Percentiles rank a stretch among this genome's conserved stretches.
These are phyloP conservation scores for Acanthurus lineatus DNA, from an alignment of 2,797 vertebrate genomes.

Conservation along the genomic window DNA sequence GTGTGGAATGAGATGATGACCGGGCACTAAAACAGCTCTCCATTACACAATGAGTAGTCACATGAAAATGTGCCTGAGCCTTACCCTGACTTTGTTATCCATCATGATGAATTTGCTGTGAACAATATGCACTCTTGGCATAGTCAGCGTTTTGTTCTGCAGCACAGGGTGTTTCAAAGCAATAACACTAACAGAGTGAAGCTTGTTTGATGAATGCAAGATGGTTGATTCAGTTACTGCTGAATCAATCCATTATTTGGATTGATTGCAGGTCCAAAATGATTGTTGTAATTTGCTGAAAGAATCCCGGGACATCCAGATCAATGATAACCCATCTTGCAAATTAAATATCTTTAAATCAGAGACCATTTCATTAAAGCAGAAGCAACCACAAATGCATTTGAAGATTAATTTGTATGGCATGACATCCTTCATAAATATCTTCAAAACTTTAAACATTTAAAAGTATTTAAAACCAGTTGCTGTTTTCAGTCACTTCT, in stretches of 20 bases:
- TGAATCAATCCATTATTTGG: conserved; percentile 18
- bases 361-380: neutral
- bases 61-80: neutral
- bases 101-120: conserved; percentile 4
- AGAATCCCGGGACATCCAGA: neutral
- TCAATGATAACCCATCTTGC: conserved; percentile 28
- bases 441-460: neutral
- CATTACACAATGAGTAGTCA: conserved; percentile 8
- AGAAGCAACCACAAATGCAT: neutral
- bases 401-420: neutral
- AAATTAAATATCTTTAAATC: conserved; percentile 9
- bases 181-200: conserved; percentile 1
- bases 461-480: too few species aligned
- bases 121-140: neutral
- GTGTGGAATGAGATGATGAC: conserved; percentile 9
- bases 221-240: conserved; percentile 20
- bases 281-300: conserved; percentile 23
- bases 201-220: neutral
- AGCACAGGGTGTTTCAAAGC: conserved; percentile 19
- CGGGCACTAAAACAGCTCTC: neutral
- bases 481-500: neutral
- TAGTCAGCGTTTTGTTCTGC: conserved; percentile 19
- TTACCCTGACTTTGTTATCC: conserved; percentile 1
- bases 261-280: conserved; percentile 24
- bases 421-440: neutral